These are phyloP conservation scores for Scomberomorus guttatus DNA, from an alignment of 2,797 vertebrate species.

Conservation along the genomic window DNA sequence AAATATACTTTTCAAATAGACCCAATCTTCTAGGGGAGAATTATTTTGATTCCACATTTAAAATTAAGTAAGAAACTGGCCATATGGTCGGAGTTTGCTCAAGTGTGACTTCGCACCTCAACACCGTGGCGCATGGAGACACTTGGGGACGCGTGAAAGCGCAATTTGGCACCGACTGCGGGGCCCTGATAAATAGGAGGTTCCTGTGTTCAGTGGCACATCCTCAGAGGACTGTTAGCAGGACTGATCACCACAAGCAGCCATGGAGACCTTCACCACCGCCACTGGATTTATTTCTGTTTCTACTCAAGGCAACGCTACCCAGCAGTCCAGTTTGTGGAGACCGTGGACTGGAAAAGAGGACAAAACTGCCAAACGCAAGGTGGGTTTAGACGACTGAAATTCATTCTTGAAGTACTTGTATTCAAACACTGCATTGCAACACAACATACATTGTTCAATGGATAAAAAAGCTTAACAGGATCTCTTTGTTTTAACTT, in stretches of 20 bases:
- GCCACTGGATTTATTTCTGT: constrained; percentile 55
- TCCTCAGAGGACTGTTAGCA: constrained; percentile 39
- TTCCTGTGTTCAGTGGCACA: constrained; percentile 41
- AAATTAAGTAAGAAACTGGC: constrained; percentile 12
- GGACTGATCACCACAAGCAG: constrained; percentile 29
- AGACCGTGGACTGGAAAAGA: constrained; percentile 79
- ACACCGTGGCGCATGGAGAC: constrained; percentile 77
- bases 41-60: not conserved
- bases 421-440: not conserved
- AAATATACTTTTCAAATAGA: not conserved
- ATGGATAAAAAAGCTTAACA: not conserved
- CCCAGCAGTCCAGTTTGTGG: constrained; percentile 67
- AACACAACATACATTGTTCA: rapidly evolving
- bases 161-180: constrained; percentile 79
- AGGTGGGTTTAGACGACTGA: constrained; percentile 45
- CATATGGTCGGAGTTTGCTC: constrained; percentile 78
- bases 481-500: constrained; percentile 1
- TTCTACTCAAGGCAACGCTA: constrained; percentile 18
- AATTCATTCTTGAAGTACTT: not conserved
- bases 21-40: rapidly evolving
- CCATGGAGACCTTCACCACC: constrained; percentile 65
- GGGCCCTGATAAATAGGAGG: constrained; percentile 72
- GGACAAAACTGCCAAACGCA: not conserved
- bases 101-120: constrained; percentile 83
- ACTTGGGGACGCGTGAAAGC: constrained; percentile 77